phyloP scores from a whole-genome alignment of 2,888 invertebrate genomes.

The Villa cingulata region DNA sequence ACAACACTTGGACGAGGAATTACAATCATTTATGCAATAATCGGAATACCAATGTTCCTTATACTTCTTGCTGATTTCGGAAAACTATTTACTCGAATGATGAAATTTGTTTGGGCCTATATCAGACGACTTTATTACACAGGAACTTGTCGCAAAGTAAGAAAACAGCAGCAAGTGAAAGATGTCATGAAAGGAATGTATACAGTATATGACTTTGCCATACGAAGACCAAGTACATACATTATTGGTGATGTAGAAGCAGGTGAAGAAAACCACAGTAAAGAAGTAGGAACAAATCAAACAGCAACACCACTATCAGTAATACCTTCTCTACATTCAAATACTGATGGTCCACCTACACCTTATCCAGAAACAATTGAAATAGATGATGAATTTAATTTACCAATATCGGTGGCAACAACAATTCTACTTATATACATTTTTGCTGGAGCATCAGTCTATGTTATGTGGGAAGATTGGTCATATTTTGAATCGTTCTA shows the following conservation, averaged over 20 bases:
- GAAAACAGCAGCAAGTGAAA: slow-evolving; percentile 62
- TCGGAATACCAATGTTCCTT: slow-evolving; percentile 92
- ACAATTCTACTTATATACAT: slow-evolving; percentile 73
- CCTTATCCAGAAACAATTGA: slow-evolving; percentile 63
- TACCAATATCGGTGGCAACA: slow-evolving; percentile 83
- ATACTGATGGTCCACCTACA: slow-evolving; percentile 53
- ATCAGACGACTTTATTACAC: slow-evolving; percentile 74
- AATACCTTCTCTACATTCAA: slow-evolving; percentile 23
- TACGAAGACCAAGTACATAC: slow-evolving; percentile 55
- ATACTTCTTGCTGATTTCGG: slow-evolving; percentile 91
- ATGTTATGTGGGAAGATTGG: slow-evolving; percentile 70
- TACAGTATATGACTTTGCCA: slow-evolving; percentile 66
- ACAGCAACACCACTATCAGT: slow-evolving; percentile 29
- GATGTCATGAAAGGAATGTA: slow-evolving; percentile 76
- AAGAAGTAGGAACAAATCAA: slow-evolving; percentile 17
- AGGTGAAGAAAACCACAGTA: slow-evolving; percentile 19
- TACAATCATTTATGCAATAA: slow-evolving; percentile 84
- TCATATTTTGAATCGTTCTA: slow-evolving; percentile 88
- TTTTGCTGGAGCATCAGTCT: slow-evolving; percentile 69
- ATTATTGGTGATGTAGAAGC: slow-evolving; percentile 39
- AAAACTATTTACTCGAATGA: slow-evolving; percentile 76
- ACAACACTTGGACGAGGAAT: slow-evolving; percentile 73
- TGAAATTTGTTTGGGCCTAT: slow-evolving; percentile 83
- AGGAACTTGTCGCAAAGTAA: slow-evolving; percentile 64
- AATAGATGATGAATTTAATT: slow-evolving; percentile 86